phyloP scores from a whole-genome alignment of 2,113 vertebrate species.

The Hippoglossus stenolepis region DNA sequence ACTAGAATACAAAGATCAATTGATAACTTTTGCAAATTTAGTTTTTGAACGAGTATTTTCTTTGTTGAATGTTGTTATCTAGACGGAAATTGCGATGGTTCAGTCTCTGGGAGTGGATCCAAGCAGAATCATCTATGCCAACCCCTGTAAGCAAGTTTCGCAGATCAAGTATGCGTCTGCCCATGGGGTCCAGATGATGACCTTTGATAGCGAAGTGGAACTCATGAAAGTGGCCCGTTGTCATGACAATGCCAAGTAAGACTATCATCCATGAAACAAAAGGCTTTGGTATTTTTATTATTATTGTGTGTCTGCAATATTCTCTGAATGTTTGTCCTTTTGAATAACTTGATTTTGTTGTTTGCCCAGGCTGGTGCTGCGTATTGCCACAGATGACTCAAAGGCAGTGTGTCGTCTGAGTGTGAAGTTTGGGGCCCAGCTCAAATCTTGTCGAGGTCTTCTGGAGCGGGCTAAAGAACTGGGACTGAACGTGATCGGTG shows the following conservation, averaged over 20 bases:
- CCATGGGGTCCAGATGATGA: conserved; percentile 97
- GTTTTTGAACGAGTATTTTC: not conserved
- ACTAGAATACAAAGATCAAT: not conserved
- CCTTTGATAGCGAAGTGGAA: conserved; percentile 97
- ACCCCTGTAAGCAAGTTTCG: conserved; percentile 98
- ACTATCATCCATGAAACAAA: not conserved
- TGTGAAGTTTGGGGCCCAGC: conserved; percentile 94
- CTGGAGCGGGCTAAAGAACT: conserved; percentile 93
- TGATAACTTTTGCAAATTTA: no score
- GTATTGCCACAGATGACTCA: conserved; percentile 96
- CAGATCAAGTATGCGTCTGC: conserved; percentile 97
- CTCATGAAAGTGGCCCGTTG: conserved; percentile 94
- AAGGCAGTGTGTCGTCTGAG: conserved; percentile 95
- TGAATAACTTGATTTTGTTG: not conserved
- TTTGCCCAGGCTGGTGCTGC: conserved; percentile 89
- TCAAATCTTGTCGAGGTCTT: conserved; percentile 92
- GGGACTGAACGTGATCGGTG: conserved; percentile 91
- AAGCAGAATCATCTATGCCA: conserved; percentile 95
- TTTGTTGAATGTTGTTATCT: conserved; percentile 32
- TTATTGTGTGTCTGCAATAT: not conserved
- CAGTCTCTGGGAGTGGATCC: conserved; percentile 93
- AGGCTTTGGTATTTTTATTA: fast-evolving
- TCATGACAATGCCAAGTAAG: conserved; percentile 96
- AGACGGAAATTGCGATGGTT: conserved; percentile 96
- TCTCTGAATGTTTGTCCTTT: fast-evolving